Evolutionary conservation across 2,113 vertebrate genomes (phyloP), one percentile per base, ranked within the genome.

Genomic region (Lathamus discolor): DNA sequence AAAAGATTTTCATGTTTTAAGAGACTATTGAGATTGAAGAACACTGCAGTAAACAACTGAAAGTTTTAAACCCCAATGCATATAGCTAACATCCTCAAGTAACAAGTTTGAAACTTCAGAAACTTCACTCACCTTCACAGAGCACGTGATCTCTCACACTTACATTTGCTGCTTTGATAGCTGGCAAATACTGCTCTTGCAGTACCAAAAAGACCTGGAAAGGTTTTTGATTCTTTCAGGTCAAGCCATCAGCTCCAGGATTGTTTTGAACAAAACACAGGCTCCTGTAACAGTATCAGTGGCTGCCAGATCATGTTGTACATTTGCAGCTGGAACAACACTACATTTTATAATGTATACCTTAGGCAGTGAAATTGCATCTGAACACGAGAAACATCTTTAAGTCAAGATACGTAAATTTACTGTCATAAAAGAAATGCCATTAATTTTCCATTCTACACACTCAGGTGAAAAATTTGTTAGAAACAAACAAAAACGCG

Each of bases 11-110:
- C 28, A 16, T 25, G 18, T 95, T 95, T 95, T 76, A 95, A 95
- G 90, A 96, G 94, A 97, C 68, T 93, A 35, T 13, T 59, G 74
- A 93, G 41, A 96, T 35, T 73, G 51, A 95, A 96, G 81, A 93
- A 92, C 91, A 43, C 67, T 93, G 93, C 86, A 84, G 90, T 74
- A 87, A 81, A 49, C 41, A 95, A 48, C 19, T 28, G 6, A 54
- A 16, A 25, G 37, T 88, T 75, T 87, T 31, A 11, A 74, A 90
- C 37, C 57, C 18, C 64, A 67, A 35, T 22, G 29, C 23, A 10
- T 41, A 28, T 6, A 51, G 51, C 20, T 4, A 67, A 77, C 41
- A 67, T 28, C 39, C 83, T 81, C 80, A 49, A 86, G 87, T 81
- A 97, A 83, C 5, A 93, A 95, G 77, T 64, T 4, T n/a, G 55